phyloP scores from a whole-genome alignment of 2,113 vertebrate genomes.

The Ceyx margarethae region DNA sequence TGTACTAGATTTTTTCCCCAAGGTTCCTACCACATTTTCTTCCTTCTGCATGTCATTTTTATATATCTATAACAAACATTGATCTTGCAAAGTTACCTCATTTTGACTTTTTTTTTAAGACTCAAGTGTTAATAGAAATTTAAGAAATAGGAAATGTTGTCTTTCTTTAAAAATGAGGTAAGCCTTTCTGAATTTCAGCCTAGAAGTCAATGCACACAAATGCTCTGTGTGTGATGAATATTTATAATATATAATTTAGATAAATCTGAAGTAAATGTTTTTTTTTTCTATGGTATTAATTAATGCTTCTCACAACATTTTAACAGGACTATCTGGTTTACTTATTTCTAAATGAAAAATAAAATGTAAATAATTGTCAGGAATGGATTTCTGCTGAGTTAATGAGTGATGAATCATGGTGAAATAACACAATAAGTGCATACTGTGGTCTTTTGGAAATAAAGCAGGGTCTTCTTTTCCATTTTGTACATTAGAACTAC shows the following conservation, averaged over 20 bases:
- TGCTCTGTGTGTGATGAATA: background rate
- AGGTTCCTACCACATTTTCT: slow-evolving; percentile 22
- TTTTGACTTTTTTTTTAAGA: background rate
- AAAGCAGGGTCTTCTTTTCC: background rate
- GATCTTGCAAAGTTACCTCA: slow-evolving; percentile 31
- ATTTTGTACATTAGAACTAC: slow-evolving; percentile 21
- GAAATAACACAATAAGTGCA: slow-evolving; percentile 7
- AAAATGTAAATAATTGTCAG: background rate
- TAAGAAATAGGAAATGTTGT: slow-evolving; percentile 12
- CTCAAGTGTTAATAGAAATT: slow-evolving; percentile 23
- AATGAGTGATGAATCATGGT: slow-evolving; percentile 13
- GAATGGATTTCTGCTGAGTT: slow-evolving; percentile 1
- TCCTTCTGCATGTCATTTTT: background rate
- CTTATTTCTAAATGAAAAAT: slow-evolving; percentile 14
- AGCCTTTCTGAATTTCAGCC: background rate
- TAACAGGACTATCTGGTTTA: background rate
- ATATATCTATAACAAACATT: slow-evolving; percentile 30
- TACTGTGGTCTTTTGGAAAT: background rate
- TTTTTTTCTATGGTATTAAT: background rate
- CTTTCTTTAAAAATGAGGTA: slow-evolving; percentile 15
- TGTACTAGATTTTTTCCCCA: slow-evolving; percentile 5
- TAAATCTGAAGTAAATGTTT: background rate
- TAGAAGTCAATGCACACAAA: background rate
- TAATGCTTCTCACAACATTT: background rate
- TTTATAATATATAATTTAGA: background rate